Evolutionary conservation across 1,140 invertebrate genomes (phyloP).

Genomic region (Mamestra configurata): DNA sequence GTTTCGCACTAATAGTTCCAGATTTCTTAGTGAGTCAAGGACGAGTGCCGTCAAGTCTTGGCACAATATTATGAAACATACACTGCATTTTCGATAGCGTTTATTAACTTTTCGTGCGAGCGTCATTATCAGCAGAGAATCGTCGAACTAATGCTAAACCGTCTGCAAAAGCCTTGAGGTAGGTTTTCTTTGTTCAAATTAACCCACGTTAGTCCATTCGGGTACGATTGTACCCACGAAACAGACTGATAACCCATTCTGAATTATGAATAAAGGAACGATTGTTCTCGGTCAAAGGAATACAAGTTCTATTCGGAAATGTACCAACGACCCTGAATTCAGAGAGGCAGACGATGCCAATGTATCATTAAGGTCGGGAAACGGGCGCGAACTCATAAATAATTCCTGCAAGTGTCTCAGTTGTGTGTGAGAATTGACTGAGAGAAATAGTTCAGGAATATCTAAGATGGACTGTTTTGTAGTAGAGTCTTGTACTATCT

Average conservation of each 20-base stretch:
- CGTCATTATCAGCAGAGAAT: not conserved
- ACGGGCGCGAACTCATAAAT: constrained; percentile 37
- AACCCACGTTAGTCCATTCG: not conserved
- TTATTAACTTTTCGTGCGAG: constrained; percentile 16
- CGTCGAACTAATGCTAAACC: not conserved
- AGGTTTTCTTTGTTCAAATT: not conserved
- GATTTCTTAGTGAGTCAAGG: constrained; percentile 15
- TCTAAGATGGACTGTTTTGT: not conserved
- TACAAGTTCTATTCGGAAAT: not conserved
- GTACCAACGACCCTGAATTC: constrained; percentile 4
- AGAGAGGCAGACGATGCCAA: constrained; percentile 5
- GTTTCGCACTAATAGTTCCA: constrained; percentile 1
- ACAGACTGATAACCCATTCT: not conserved
- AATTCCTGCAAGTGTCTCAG: constrained; percentile 17
- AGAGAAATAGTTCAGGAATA: constrained; percentile 1
- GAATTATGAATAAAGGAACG: constrained; percentile 5
- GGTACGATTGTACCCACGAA: not conserved
- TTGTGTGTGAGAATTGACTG: constrained; percentile 32
- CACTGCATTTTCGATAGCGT: not conserved
- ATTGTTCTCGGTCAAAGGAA: constrained; percentile 3
- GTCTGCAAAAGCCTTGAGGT: not conserved
- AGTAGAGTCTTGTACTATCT: no score
- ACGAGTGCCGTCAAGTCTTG: not conserved
- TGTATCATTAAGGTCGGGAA: constrained; percentile 21
- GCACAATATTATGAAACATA: constrained; percentile 1